These are phyloP conservation scores for Celastrina argiolus DNA, from an alignment of 2,888 invertebrate species.

Conservation along the genomic window DNA sequence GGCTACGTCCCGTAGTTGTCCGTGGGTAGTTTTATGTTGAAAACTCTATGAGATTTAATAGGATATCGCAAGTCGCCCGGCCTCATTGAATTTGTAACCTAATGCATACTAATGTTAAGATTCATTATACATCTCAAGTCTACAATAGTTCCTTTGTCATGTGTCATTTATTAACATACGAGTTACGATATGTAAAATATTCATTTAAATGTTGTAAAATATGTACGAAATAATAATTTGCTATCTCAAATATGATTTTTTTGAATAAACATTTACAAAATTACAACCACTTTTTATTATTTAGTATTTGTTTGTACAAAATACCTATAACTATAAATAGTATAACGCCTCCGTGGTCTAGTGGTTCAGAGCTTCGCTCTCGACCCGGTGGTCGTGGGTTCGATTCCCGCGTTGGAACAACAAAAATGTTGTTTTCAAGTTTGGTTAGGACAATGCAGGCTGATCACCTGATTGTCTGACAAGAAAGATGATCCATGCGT, in stretches of 20 bases:
- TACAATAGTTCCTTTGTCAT: slow-evolving; percentile 77
- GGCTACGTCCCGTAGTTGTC: no score
- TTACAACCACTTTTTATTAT: slow-evolving; percentile 22
- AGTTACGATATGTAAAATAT: slow-evolving; percentile 63
- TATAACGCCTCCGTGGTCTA: no score
- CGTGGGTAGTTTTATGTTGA: no score
- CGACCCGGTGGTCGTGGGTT: no score
- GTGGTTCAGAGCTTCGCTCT: no score
- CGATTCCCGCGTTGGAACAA: no score
- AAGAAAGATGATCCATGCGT: no score
- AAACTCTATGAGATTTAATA: neutral
- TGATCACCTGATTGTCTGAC: no score
- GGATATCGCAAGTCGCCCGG: neutral
- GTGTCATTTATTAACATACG: slow-evolving; percentile 74
- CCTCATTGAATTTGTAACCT: slow-evolving; percentile 33
- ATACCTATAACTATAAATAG: no score
- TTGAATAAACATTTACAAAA: slow-evolving; percentile 74
- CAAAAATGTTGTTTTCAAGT: no score
- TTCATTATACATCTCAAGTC: slow-evolving; percentile 67
- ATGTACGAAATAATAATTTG: slow-evolving; percentile 72
- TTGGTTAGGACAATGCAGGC: no score
- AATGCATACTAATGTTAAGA: slow-evolving; percentile 54
- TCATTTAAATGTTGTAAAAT: slow-evolving; percentile 67
- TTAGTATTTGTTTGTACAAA: no score
- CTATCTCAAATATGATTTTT: slow-evolving; percentile 75